These are phyloP conservation scores for Trichacis sp. DNA, from an alignment of 2,888 invertebrate species.

Conservation along the genomic window DNA sequence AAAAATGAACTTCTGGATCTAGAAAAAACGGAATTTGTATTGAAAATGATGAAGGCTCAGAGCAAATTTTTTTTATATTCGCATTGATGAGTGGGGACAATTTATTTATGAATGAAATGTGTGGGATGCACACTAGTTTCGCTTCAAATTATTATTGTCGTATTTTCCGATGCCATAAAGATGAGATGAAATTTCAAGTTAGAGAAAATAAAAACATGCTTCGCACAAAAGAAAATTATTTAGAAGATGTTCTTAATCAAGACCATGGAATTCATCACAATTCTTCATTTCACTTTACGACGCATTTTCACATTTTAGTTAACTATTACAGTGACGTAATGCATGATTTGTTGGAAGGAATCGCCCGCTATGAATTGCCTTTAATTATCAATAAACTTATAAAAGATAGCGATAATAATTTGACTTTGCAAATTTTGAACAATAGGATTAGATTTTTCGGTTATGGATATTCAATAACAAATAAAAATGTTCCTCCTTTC, in stretches of 20 bases:
- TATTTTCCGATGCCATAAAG: no score
- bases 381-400: constrained; percentile 18
- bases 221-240: constrained; percentile 23
- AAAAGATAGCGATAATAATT: constrained; percentile 4
- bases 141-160: constrained; percentile 33
- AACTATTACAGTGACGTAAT: constrained; percentile 34
- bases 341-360: constrained; percentile 35
- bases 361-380: constrained; percentile 29
- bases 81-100: constrained; percentile 37
- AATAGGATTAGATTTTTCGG: constrained; percentile 23
- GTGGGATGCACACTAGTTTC: constrained; percentile 37
- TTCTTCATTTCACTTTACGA: constrained; percentile 21
- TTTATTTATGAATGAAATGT: constrained; percentile 36
- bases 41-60: background rate
- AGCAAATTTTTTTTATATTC: constrained; percentile 31
- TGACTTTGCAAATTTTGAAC: constrained; percentile 16
- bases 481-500: constrained; percentile 17
- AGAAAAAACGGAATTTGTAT: constrained; percentile 13
- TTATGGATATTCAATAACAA: background rate
- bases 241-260: constrained; percentile 13
- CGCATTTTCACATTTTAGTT: constrained; percentile 22
- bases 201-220: constrained; percentile 20
- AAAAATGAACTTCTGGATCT: constrained; percentile 12
- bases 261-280: constrained; percentile 18
- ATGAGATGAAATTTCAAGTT: no score